phyloP scores from a whole-genome alignment of 2,113 vertebrate genomes.

The Leucosticte australis region DNA sequence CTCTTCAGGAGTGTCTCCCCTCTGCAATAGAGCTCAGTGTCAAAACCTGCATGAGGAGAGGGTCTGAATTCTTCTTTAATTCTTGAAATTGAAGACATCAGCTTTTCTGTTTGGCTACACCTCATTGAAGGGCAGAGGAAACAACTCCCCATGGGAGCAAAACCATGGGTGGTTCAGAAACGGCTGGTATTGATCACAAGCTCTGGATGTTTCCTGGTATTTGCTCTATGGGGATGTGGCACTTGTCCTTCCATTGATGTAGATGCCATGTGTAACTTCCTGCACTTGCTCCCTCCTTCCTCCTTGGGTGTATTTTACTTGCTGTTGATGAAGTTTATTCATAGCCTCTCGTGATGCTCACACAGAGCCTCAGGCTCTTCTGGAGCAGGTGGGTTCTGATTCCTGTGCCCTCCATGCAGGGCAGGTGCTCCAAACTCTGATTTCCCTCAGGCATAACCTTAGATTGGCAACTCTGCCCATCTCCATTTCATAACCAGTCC shows the following conservation, averaged over 20 bases:
- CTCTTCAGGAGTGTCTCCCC: not conserved
- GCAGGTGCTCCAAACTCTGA: not conserved
- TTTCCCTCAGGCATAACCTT: not conserved
- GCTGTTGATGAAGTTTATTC: not conserved
- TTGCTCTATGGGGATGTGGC: not conserved
- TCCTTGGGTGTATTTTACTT: not conserved
- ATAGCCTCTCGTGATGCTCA: not conserved
- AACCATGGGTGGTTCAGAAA: not conserved
- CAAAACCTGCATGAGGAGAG: not conserved
- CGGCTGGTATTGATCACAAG: rapidly evolving
- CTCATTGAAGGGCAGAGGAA: not conserved
- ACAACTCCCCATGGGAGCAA: not conserved
- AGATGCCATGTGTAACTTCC: not conserved
- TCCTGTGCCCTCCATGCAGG: not conserved
- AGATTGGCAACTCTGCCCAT: not conserved
- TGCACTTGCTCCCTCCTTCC: not conserved
- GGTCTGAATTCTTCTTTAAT: not conserved
- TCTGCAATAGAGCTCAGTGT: not conserved
- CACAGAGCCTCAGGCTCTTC: not conserved
- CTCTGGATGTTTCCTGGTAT: not conserved
- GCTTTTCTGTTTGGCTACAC: not conserved
- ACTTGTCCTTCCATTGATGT: not conserved
- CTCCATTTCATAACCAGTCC: rapidly evolving
- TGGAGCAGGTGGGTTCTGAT: not conserved
- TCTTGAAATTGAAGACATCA: not conserved